Percentiles rank a stretch among this genome's conserved stretches.
Evolutionary conservation across 2,113 vertebrate species (phyloP).

Genomic region (Leptosomus discolor): DNA sequence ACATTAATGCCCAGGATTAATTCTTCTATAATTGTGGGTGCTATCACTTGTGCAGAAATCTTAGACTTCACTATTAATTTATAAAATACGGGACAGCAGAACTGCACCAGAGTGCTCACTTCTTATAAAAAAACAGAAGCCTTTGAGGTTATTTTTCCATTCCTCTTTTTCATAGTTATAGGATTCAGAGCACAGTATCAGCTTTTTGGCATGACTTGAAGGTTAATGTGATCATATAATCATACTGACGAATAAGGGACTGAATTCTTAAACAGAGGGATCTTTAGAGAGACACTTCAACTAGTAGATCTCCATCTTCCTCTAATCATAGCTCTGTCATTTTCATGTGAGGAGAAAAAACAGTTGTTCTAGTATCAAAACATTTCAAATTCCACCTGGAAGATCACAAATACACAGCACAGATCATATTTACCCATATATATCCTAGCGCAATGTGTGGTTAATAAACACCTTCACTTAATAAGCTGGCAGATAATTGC

Average conservation of each 20-base stretch:
- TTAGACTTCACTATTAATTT: neutral
- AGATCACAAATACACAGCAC: neutral
- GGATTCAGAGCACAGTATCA: neutral
- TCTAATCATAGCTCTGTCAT: neutral
- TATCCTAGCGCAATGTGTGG: neutral
- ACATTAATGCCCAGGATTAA: neutral
- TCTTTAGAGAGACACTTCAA: neutral
- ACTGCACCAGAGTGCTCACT: neutral
- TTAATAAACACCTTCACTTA: neutral
- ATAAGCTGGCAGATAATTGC: neutral
- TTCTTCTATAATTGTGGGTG: neutral
- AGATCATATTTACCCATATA: neutral
- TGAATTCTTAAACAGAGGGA: neutral
- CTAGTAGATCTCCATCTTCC: neutral
- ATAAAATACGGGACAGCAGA: neutral
- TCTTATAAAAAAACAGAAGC: neutral
- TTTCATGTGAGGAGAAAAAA: neutral
- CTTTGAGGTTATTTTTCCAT: neutral
- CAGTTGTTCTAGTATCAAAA: neutral
- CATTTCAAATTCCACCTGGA: neutral
- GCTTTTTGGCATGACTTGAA: neutral
- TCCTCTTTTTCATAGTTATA: neutral
- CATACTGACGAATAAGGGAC: neutral
- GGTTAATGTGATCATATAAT: neutral
- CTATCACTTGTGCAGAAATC: neutral